Evolutionary conservation across 2,113 vertebrate species (phyloP), one percentile per base, ranked within the genome.

Genomic region (Octodon degus): DNA sequence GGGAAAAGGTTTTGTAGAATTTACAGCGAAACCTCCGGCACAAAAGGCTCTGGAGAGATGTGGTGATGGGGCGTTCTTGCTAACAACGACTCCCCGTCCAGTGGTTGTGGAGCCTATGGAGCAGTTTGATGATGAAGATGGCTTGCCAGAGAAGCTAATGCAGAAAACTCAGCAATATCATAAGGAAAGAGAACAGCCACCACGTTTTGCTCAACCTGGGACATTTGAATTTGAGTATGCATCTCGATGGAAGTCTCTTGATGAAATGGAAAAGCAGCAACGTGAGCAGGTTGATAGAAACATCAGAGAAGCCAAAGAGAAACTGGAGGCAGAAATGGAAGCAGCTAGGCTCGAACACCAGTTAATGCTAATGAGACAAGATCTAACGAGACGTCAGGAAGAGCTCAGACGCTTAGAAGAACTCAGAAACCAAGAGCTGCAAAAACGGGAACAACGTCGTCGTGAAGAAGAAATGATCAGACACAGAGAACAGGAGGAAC

Each of bases 191-290:
- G 99, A 99, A 96, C 99, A 99, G 94, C 98, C 98, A 5, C 99
- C 99, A 47, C 99, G 98, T 77, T 99, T 99, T 97, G 99, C 99
- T 96, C 99, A 99, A 77, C 99, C 99, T 25, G 99, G 99, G 30
- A 99, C 99, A 0, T 99, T 99, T 98, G 99, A 99, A 97, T 99
- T 99, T 98, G 99, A 99, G 95, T 99, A 99, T 97, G 99, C 99
- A 25, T 99, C 99, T 84, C 99, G 99, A 91, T 99, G 99, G 99
- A 99, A 99, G 97, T 99, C 99, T 91, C 99, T 99, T 62, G 99
- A 99, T 82, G 99, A 99, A 98, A 99, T 99, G 99, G 99, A 99
- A 98, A 99, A 99, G 79, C 99, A 99, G 96, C 99, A 99, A 88
- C 98, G 99, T 47, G 99, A 99, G 19, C 99, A 99, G 98, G 99